phyloP scores from a whole-genome alignment of 2,797 vertebrate genomes.

The Labeo calbasu region DNA sequence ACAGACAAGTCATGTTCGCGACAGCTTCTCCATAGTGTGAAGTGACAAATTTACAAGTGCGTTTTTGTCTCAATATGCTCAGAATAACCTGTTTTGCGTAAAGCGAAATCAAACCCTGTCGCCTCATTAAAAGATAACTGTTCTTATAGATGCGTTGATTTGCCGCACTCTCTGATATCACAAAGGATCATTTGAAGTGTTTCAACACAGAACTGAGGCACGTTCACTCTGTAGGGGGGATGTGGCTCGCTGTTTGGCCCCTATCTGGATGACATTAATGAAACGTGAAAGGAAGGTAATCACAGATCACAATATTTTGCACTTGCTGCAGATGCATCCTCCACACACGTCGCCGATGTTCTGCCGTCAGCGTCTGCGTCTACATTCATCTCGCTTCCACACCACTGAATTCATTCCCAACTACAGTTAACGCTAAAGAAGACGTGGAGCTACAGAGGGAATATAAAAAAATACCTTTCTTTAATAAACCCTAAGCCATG shows the following conservation, averaged over 20 bases:
- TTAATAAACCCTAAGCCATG: not conserved
- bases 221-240: conserved; percentile 18
- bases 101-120: conserved; percentile 35
- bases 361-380: conserved; percentile 72
- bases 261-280: conserved; percentile 75
- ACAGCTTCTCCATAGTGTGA: conserved; percentile 35
- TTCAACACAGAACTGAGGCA: conserved; percentile 14
- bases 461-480: not conserved
- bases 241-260: conserved; percentile 61
- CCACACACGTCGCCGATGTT: conserved; percentile 53
- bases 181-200: conserved; percentile 31
- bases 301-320: conserved; percentile 78
- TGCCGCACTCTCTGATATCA: not conserved
- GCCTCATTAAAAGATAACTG: conserved; percentile 43
- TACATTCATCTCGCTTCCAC: conserved; percentile 62
- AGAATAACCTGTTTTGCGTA: conserved; percentile 43
- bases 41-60: conserved; percentile 38
- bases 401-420: conserved; percentile 54
- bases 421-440: conserved; percentile 71
- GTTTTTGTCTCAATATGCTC: conserved; percentile 47
- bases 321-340: conserved; percentile 68
- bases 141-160: conserved; percentile 23
- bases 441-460: conserved; percentile 73
- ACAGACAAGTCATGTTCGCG: conserved; percentile 47
- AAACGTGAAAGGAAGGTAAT: conserved; percentile 77